A percentile compares a stretch with the other conserved stretches of the same genome.
Evolutionary conservation across 2,888 invertebrate species (phyloP).

Genomic region (Epinotia nisella): DNA sequence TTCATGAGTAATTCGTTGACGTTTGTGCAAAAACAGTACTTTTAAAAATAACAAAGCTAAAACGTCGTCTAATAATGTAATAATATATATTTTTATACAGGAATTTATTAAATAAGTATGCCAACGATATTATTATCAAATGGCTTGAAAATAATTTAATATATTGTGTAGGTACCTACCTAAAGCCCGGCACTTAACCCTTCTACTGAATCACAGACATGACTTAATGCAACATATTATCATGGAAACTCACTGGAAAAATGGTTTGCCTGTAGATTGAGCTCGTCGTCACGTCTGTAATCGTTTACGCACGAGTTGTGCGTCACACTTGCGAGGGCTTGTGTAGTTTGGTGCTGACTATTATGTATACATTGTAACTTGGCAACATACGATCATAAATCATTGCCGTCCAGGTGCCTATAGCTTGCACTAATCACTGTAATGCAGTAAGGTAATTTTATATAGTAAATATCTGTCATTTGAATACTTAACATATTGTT

Average conservation of each 20-base stretch:
- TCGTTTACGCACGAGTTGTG: conserved; percentile 67
- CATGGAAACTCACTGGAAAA: conserved; percentile 6
- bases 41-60: too few species aligned
- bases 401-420: conserved; percentile 6
- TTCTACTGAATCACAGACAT: neutral
- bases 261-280: neutral
- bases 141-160: too few species aligned
- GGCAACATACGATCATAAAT: conserved; percentile 19
- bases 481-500: too few species aligned
- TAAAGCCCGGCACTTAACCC: neutral
- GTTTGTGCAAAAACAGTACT: too few species aligned
- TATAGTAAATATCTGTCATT: neutral
- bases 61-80: too few species aligned
- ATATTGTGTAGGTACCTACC: too few species aligned
- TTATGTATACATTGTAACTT: conserved; percentile 23
- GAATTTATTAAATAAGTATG: too few species aligned
- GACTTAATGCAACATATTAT: neutral
- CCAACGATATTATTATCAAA: too few species aligned
- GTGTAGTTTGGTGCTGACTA: conserved; percentile 57
- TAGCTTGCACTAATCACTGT: neutral
- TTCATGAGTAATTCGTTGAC: too few species aligned
- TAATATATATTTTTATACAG: too few species aligned
- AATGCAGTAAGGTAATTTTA: neutral
- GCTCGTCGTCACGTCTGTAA: conserved; percentile 63
- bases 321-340: conserved; percentile 51